Conservation (phyloP, 2,888 invertebrate species). For the Scaptodrosophila latifasciaeformis region DNA sequence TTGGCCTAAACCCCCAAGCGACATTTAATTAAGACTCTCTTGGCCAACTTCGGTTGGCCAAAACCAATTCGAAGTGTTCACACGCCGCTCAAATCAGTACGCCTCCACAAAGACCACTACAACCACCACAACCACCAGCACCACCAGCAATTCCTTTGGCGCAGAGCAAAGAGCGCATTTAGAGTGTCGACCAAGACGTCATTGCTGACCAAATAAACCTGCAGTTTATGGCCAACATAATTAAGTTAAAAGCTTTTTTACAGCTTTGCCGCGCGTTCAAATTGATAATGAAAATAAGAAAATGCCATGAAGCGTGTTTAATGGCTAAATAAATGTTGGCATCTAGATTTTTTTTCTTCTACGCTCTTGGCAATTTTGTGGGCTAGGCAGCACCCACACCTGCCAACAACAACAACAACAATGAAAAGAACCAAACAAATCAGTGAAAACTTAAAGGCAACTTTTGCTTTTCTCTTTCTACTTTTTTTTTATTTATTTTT, state of each 20-base stretch:
- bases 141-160: not conserved
- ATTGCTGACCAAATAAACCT: conserved; percentile 54
- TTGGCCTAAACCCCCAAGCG: conserved; percentile 41
- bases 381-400: conserved; percentile 37
- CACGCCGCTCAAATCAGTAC: conserved; percentile 22
- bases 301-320: conserved; percentile 60
- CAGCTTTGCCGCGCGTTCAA: conserved; percentile 46
- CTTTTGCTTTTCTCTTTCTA: not conserved
- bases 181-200: conserved; percentile 9
- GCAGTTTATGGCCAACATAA: conserved; percentile 68
- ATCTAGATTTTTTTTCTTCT: conserved; percentile 24
- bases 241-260: conserved; percentile 68
- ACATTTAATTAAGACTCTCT: conserved; percentile 68
- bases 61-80: conserved; percentile 36
- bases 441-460: conserved; percentile 6
- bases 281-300: conserved; percentile 64
- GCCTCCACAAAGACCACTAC: no score
- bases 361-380: not conserved
- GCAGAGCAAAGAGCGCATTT: not conserved
- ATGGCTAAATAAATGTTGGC: conserved; percentile 60
- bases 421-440: not conserved
- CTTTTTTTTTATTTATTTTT: not conserved
- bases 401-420: no score
- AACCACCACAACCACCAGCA: not conserved
- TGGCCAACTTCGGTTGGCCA: conserved; percentile 31